Base-by-base conservation (phyloP, 2,888 invertebrate genomes). In the Caradrina clavipalpis region DNA sequence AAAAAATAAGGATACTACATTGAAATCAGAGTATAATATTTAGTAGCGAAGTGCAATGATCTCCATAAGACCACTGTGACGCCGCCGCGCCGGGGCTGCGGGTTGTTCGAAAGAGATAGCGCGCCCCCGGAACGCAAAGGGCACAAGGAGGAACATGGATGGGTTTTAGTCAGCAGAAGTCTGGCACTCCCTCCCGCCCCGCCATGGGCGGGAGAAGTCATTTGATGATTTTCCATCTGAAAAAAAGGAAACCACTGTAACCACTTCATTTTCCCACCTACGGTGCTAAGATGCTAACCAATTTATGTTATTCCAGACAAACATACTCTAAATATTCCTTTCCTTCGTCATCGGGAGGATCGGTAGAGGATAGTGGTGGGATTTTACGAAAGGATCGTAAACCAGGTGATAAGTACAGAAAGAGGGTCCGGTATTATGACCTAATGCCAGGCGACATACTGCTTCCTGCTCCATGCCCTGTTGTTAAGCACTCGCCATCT, bases 401-500 rank as follows among this genome's bases (percentile, higher is more conserved):
- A 68, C 81, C 21, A 35, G n/a, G 39, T 21, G 77, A 74, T 0
- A 87, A 84, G 56, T 83, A 75, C 21, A 82, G 81, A 45, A 94
- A 93, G 76, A 89, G 76, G 80, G 94, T 94, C 6, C 89, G 89
- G n/a, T 95, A 94, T 77, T 88, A 76, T 42, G 93, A 94, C 69
- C 81, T 91, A 1, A 49, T 88, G 78, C 90, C 93, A 0, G 88
- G 91, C 1, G 93, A 93, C 60, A 90, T 95, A n/a, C 56, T 86
- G 69, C 55, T 95, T 56, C 91, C 93, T 0, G 85, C 89, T 0
- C 93, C 94, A 0, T 74, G 70, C 3, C 88, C 90, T 15, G 67
- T 92, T 5, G 82, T 95, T 31, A 92, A 88, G 70, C 95, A 95
- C 73, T 88, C 93, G 1, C 78, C 88, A 15, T 94, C 94, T 4